phyloP scores from a whole-genome alignment of 2,113 vertebrate genomes.

The Proterorhinus semilunaris region DNA sequence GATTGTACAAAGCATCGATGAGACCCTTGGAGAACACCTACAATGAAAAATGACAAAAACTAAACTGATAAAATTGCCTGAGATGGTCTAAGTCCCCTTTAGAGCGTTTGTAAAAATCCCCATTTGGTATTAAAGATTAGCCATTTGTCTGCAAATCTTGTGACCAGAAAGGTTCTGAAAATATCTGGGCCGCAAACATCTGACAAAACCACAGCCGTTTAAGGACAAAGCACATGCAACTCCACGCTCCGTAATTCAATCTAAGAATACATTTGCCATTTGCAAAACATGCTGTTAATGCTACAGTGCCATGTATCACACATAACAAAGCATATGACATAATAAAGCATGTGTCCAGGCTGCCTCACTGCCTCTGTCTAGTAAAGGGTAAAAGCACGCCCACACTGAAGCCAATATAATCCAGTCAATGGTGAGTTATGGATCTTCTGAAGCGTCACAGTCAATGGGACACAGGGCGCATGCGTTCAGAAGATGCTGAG shows the following conservation, averaged over 20 bases:
- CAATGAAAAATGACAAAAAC: constrained; percentile 19
- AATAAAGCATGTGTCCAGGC: constrained; percentile 25
- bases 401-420: constrained; percentile 52
- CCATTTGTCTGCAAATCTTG: constrained; percentile 25
- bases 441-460: constrained; percentile 39
- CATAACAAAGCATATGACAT: constrained; percentile 28
- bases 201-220: not conserved
- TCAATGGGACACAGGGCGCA: constrained; percentile 14
- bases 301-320: not conserved
- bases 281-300: not conserved
- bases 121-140: constrained; percentile 15
- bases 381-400: constrained; percentile 32
- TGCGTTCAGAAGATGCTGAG: constrained; percentile 12
- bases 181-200: constrained; percentile 20
- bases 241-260: not conserved
- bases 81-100: no score
- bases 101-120: not conserved
- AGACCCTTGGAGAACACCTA: constrained; percentile 19
- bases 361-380: not conserved
- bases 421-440: constrained; percentile 67
- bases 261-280: not conserved
- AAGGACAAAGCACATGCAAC: not conserved
- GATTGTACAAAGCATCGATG: constrained; percentile 45
- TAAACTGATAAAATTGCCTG: not conserved
- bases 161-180: constrained; percentile 13